Percentiles rank a stretch among this genome's conserved stretches.
These are phyloP conservation scores for Erinaceus europaeus DNA, from an alignment of 2,113 vertebrate species.

Conservation along the genomic window DNA sequence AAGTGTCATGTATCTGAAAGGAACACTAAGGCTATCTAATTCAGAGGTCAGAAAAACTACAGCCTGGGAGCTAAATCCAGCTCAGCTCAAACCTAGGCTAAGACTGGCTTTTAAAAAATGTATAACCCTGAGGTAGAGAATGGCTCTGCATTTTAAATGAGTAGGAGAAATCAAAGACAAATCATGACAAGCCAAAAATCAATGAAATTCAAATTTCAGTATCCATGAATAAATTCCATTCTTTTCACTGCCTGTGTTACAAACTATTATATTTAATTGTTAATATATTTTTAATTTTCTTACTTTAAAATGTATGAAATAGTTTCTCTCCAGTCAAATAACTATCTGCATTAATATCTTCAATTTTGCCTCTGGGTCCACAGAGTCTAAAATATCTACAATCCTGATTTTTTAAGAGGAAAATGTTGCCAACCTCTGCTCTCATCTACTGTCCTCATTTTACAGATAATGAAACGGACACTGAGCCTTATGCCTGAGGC, in stretches of 20 bases:
- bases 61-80: background rate
- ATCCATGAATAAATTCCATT: constrained; percentile 6
- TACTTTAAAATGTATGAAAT: background rate
- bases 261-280: background rate
- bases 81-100: background rate
- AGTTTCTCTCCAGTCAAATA: background rate
- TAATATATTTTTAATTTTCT: constrained; percentile 25
- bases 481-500: background rate
- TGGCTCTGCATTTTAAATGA: background rate
- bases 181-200: constrained; percentile 24
- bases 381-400: background rate
- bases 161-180: background rate
- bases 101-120: background rate
- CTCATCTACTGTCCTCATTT: background rate
- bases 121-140: background rate
- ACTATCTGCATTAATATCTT: background rate
- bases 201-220: constrained; percentile 20
- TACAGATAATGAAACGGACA: background rate
- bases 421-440: background rate
- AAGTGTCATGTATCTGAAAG: background rate
- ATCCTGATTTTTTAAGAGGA: background rate
- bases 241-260: background rate
- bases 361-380: background rate
- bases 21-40: background rate
- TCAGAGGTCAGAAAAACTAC: background rate